phyloP scores from a whole-genome alignment of 2,888 invertebrate genomes.

The Drosophila siamana region DNA sequence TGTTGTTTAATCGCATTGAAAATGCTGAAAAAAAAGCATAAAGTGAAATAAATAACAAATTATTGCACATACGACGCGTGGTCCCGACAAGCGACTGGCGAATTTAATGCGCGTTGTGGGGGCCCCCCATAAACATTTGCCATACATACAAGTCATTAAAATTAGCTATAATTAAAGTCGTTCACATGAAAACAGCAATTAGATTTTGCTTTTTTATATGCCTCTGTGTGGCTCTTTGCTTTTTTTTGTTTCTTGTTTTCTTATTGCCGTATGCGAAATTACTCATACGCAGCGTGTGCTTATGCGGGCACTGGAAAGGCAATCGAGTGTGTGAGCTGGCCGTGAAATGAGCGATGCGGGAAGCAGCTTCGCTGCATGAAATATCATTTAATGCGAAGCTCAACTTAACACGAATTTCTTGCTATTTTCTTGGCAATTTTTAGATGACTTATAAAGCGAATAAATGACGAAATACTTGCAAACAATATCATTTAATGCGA shows the following conservation, averaged over 20 bases:
- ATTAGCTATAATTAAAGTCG: conserved; percentile 71
- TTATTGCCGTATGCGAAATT: conserved; percentile 37
- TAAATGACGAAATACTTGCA: too few relatives aligned
- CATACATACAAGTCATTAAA: conserved; percentile 69
- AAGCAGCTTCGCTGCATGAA: conserved; percentile 4
- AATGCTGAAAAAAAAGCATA: conserved; percentile 23
- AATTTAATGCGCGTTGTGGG: neutral
- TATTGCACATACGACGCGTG: conserved; percentile 65
- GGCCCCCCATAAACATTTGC: conserved; percentile 39
- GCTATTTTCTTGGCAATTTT: neutral
- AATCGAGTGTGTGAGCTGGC: conserved; percentile 16
- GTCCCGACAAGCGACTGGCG: conserved; percentile 21
- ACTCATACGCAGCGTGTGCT: conserved; percentile 50
- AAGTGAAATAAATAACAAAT: conserved; percentile 8
- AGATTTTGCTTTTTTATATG: conserved; percentile 43
- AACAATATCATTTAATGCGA: conserved; percentile 11
- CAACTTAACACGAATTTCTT: conserved; percentile 7
- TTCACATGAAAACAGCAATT: conserved; percentile 65
- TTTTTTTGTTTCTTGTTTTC: conserved; percentile 5
- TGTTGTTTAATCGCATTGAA: conserved; percentile 16
- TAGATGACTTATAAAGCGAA: too few relatives aligned
- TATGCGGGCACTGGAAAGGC: conserved; percentile 47
- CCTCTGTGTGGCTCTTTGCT: neutral
- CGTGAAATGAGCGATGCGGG: conserved; percentile 25
- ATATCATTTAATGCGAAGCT: conserved; percentile 13